Percentiles rank a stretch among this genome's conserved stretches.
These are phyloP conservation scores for Scolopax bukidnonensis DNA, from an alignment of 2,797 vertebrate genomes.

Conservation along the genomic window DNA sequence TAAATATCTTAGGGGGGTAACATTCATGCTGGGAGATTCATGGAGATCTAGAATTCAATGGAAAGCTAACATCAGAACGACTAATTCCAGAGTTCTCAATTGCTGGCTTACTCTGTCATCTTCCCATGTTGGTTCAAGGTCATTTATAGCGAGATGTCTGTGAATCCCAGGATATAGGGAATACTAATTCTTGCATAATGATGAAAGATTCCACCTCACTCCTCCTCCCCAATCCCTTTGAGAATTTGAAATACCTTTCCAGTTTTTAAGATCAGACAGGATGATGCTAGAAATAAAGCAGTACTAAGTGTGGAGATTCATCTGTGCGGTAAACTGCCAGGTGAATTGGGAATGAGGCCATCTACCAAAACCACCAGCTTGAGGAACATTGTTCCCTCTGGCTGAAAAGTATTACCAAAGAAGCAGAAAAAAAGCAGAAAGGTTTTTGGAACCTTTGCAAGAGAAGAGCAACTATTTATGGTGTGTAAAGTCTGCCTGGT, in stretches of 20 bases:
- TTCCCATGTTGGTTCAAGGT: neutral
- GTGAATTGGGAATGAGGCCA: neutral
- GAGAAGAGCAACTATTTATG: neutral
- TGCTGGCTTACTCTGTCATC: neutral
- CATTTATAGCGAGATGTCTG: neutral
- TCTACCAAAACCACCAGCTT: neutral
- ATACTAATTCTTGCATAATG: neutral
- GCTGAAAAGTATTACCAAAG: neutral
- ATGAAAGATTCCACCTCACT: neutral
- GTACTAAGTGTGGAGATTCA: neutral
- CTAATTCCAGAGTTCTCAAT: neutral
- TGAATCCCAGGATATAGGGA: neutral
- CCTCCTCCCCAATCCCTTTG: neutral
- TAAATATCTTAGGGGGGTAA: neutral
- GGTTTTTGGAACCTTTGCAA: neutral
- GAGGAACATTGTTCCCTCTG: neutral
- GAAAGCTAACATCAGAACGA: neutral
- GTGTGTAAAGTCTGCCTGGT: neutral
- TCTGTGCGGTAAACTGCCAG: neutral
- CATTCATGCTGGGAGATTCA: neutral
- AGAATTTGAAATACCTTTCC: neutral
- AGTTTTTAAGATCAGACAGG: neutral
- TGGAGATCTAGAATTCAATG: neutral
- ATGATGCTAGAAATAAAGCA: neutral
- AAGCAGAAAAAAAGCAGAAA: neutral